A percentile compares a stretch with the other conserved stretches of the same genome.
phyloP scores from a whole-genome alignment of 2,888 invertebrate species.

The Drosophila prostipennis region DNA sequence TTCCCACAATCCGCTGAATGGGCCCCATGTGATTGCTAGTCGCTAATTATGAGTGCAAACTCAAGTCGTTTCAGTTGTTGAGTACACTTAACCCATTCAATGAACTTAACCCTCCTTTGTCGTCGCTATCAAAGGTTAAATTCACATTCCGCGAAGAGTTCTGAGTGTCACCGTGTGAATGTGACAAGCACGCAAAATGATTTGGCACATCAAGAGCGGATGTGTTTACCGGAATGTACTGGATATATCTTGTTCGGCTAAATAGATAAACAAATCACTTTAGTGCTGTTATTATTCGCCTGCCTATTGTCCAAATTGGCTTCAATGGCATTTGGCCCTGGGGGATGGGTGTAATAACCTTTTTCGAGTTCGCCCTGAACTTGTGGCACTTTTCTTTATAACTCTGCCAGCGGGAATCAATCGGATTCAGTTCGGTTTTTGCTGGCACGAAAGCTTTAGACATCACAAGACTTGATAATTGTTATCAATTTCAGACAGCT shows the following conservation, averaged over 20 bases:
- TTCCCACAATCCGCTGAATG: constrained; percentile 17
- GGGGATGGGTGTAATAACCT: constrained; percentile 27
- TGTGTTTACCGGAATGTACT: constrained; percentile 15
- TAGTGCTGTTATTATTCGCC: constrained; percentile 1
- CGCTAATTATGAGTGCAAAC: constrained; percentile 28
- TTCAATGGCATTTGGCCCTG: constrained; percentile 3
- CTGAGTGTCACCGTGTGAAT: constrained; percentile 19
- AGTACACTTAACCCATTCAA: constrained; percentile 9
- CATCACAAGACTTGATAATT: constrained; percentile 64
- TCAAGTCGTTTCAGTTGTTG: constrained; percentile 2
- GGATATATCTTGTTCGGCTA: constrained; percentile 20
- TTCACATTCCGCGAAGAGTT: constrained; percentile 1
- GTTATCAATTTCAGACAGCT: constrained; percentile 68
- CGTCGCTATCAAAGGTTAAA: constrained; percentile 15
- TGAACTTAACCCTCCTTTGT: constrained; percentile 2
- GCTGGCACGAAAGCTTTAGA: constrained; percentile 36
- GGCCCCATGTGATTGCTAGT: constrained; percentile 30
- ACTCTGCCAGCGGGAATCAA: not conserved
- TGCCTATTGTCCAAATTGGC: constrained; percentile 7
- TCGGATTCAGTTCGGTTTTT: constrained; percentile 18
- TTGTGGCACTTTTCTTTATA: constrained; percentile 4
- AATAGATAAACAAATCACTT: constrained; percentile 36
- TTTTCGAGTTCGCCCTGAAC: not conserved
- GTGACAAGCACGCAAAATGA: constrained; percentile 46
- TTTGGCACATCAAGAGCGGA: constrained; percentile 34